These are phyloP conservation scores for Pycnonotus jocosus DNA, from an alignment of 2,113 vertebrate genomes.

Conservation along the genomic window DNA sequence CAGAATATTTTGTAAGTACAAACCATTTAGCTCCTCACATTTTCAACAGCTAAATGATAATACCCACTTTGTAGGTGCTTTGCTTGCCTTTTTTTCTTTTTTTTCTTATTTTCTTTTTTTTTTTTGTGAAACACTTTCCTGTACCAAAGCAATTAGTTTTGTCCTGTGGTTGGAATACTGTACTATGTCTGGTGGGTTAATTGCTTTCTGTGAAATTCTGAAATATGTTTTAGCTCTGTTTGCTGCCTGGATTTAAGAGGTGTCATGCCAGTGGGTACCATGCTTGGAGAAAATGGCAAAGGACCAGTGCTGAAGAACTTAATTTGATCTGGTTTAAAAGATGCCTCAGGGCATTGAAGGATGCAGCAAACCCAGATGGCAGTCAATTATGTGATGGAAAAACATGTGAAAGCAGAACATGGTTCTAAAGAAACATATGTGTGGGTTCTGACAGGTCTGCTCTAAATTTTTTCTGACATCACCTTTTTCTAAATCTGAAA, in stretches of 20 bases:
- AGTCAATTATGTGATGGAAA: neutral
- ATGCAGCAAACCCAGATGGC: neutral
- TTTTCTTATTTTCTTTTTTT: neutral
- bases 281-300: neutral
- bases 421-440: neutral
- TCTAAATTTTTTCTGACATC: neutral
- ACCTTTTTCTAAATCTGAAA: neutral
- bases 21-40: neutral
- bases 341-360: neutral
- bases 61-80: neutral
- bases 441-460: neutral
- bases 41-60: neutral
- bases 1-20: neutral
- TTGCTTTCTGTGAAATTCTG: neutral
- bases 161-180: neutral
- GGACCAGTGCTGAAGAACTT: neutral
- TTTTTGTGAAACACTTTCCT: neutral
- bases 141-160: neutral
- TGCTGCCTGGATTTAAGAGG: neutral
- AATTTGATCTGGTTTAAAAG: neutral
- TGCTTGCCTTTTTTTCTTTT: neutral
- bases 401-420: neutral
- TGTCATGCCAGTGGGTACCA: neutral
- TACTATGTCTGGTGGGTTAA: neutral
- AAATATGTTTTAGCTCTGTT: neutral